Base-by-base conservation (phyloP, 2,113 vertebrate genomes). In the Mobula birostris region DNA sequence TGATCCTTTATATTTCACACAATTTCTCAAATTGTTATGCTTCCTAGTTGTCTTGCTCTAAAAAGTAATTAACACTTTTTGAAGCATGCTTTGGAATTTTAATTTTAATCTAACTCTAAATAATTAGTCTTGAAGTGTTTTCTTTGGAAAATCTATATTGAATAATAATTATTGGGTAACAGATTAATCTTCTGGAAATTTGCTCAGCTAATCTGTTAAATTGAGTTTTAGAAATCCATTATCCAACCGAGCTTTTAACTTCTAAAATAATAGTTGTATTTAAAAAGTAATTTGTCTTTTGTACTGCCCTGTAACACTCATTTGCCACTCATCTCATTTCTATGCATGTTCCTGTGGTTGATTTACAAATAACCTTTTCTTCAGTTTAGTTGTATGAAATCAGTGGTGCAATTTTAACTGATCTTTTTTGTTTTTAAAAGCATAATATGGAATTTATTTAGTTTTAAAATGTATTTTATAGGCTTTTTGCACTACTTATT, bases 401-500 rank as follows among this genome's bases (percentile, higher is more conserved):
- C 56, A 61, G 24, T 61, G 24, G 56, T 87, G 3, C 14, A 58
- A 87, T 87, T 87, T 87, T 61, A 87, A 63, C 56, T 29, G 24
- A 87, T 87, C 83, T 87, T 87, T 48, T 58, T n/a, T 87, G 58
- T 61, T 87, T 61, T 87, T 61, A 40, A 87, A 87, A 61, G 27
- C 9, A 9, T 87, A 48, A 15, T 87, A 29, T 11, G 29, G 9
- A 14, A 17, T 80, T 80, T 80, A 80, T 80, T 15, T 19, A 48
- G 40, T 48, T 36, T 83, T 83, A 40, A 83, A 32, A 79, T 17
- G 19, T 83, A 40, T 24, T 83, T 83, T 83, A 56, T 24, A 56
- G 14, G 7, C 40, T 83, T 11, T 83, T 21, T 83, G 80, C 36
- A 82, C 36, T n/a, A 17, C 36, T 80, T 80, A 80, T 80, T 15